Evolutionary conservation across 2,888 invertebrate species (phyloP), one percentile per base, ranked within the genome.

Genomic region (Leucophora obtusa): DNA sequence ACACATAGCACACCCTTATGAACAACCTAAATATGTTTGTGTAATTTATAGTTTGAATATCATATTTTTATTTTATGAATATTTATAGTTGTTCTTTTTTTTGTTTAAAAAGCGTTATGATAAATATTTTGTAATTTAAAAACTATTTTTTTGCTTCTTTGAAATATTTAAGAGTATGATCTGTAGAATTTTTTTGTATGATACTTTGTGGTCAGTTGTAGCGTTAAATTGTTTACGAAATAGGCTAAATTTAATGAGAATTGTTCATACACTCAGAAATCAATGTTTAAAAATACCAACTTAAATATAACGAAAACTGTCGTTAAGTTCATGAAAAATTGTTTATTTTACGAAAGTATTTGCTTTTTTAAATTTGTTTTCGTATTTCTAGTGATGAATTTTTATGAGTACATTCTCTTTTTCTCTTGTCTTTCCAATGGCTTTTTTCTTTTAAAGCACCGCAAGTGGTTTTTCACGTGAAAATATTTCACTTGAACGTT

Each of bases 1-100:
- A n/a, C n/a, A n/a, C n/a, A n/a, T n/a, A n/a, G 5, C 24, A 24
- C 2, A 24, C 2, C 11, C n/a, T 53, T 54, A 15, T 0, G 17
- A 43, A 51, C 35, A 24, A 47, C 33, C 54, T 82, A 77, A 68
- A 63, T 73, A 71, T 79, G 51, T 82, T 24, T 79, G 70, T 79
- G 58, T 70, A 35, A 53, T 65, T 56, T 70, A 50, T 58, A 62
- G 70, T 58, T 60, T 70, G 10, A 62, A 70, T 73, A 51, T 65
- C 56, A 47, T 53, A 54, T 70, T 47, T 62, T 38, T 11, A 11
- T 10, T 35, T 11, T 18, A 17, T 47, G 1, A 38, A 38, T 65
- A 66, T 68, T 68, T 59, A 8, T 69, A 69, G 53, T 69, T 50
- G 62, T 56, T 56, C 15, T 68, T 60, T 62, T 51, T 54, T 68